Evolutionary conservation across 2,113 vertebrate genomes (phyloP), one percentile per base, ranked within the genome.

Genomic region (Crocuta crocuta): DNA sequence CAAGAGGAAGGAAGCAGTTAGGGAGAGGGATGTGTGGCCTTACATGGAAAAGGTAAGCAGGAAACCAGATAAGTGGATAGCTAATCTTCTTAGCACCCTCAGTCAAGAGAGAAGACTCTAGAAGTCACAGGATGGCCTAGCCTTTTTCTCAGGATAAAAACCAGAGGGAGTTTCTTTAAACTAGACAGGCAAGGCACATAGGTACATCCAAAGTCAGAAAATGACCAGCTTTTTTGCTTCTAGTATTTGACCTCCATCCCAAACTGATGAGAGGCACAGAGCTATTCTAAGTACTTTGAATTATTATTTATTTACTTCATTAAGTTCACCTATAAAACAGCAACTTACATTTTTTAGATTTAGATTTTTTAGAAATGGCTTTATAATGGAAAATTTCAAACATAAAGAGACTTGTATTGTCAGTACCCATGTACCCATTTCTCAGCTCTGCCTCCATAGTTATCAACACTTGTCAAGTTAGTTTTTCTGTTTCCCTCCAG

Each of bases 341-440:
- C 39, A 79, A 89, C 24, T 79, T 78, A 45, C 39, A 87, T 81
- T 88, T 94, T 74, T 15, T 68, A 89, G 94, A 96, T 74, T 15
- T 68, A 89, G 94, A 87, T 81, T 88, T 93, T 74, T 15, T 68
- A 89, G 94, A 96, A 86, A 78, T 81, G 35, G 53, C 76, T 97
- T 83, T 96, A 78, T 90, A 66, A 81, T 92, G 61, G 82, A 96
- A 96, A 80, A 50, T 86, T 86, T 89, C 76, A 88, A 78, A 65
- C 39, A 63, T 94, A 68, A 89, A 89, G 35, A 91, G 89, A 86
- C 50, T 70, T 81, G 33, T 63, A 10, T 23, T 17, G 11, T 7
- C 45, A 63, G 68, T 79, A 94, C 81, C 68, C 12, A 28, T 31
- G 5, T 66, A 35, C 50, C 33, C 19, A 31, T 24, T 13, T 80